Evolutionary conservation across 2,113 vertebrate species (phyloP), one percentile per base, ranked within the genome.

Genomic region (Oenanthe melanoleuca): DNA sequence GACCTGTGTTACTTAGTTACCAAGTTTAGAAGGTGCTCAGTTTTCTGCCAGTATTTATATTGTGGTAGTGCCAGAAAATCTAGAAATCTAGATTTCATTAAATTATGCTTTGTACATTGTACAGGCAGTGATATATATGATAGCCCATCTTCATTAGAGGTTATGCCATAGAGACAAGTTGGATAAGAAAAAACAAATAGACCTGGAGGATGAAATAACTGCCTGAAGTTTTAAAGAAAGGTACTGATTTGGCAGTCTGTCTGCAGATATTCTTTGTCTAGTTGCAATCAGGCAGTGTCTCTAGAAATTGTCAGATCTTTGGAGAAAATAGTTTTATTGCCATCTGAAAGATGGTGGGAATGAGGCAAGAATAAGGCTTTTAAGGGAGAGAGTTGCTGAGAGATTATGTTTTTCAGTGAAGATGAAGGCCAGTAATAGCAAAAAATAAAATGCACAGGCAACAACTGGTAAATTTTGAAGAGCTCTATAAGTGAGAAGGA

Each of bases 1-100:
- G 22, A 25, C 42, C 17, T 49, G 53, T 86, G 87, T 97, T 96
- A 92, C 89, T 94, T 92, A 69, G 89, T 89, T 88, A 96, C 74
- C 87, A 84, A 26, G 72, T 91, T 91, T 79, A 96, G 89, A 91
- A 93, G 71, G 71, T 88, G 70, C 71, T 96, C 28, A 2, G 6
- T 79, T 78, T 89, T 93, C 81, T 95, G 67, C 83, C 87, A 80
- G 24, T 88, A 53, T 88, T 94, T 93, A 24, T 94, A 38, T 82
- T 95, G 70, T 91, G 66, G 63, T 88, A 69, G 38, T 88, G 79
- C 72, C 77, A 80, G n/a, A 49, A 89, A 69, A 85, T 73, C 42
- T 78, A 69, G n/a, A 80, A 81, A 37, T 83, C 40, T 83, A 56
- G 29, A 14, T 59, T 93, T 74, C 6, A 38, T 95, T 80, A 45